phyloP scores from a whole-genome alignment of 2,888 invertebrate species.

The Cordylochernes scorpioides region DNA sequence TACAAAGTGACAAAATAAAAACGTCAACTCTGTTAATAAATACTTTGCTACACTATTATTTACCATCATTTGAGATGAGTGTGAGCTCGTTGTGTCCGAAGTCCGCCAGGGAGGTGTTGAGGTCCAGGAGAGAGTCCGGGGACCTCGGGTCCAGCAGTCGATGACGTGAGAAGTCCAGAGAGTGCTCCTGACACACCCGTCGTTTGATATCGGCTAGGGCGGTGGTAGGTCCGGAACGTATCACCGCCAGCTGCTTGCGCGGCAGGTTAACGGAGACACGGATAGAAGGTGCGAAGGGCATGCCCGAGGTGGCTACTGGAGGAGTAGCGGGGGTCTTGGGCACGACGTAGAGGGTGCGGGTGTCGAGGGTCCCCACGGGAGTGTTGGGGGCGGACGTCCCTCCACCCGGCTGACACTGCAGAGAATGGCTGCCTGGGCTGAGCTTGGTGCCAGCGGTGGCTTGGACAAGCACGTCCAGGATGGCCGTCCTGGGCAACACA shows the following conservation, averaged over 20 bases:
- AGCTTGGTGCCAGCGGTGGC: conserved; percentile 31
- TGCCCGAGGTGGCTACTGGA: conserved; percentile 14
- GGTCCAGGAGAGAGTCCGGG: conserved; percentile 32
- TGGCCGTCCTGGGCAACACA: conserved; percentile 46
- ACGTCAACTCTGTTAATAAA: too few relatives aligned
- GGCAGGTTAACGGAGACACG: conserved; percentile 40
- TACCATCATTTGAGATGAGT: too few relatives aligned
- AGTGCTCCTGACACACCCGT: conserved; percentile 46
- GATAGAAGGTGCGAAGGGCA: conserved; percentile 16
- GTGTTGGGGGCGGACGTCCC: conserved; percentile 44
- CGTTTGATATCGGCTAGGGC: conserved; percentile 38
- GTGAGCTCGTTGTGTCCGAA: conserved; percentile 37
- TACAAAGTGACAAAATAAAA: too few relatives aligned
- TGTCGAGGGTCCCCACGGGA: conserved; percentile 33
- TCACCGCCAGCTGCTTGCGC: conserved; percentile 47
- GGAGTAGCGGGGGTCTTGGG: conserved; percentile 21
- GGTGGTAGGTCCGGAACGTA: conserved; percentile 42
- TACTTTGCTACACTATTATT: too few relatives aligned
- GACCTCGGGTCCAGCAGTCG: conserved; percentile 46
- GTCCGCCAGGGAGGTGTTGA: conserved; percentile 32
- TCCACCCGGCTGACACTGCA: conserved; percentile 1
- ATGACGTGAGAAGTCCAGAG: conserved; percentile 41
- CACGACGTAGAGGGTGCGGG: conserved; percentile 26
- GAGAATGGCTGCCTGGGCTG: conserved; percentile 35
- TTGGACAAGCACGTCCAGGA: conserved; percentile 48